Conservation (phyloP, 2,888 invertebrate genomes). For the Oscheius sp. region DNA sequence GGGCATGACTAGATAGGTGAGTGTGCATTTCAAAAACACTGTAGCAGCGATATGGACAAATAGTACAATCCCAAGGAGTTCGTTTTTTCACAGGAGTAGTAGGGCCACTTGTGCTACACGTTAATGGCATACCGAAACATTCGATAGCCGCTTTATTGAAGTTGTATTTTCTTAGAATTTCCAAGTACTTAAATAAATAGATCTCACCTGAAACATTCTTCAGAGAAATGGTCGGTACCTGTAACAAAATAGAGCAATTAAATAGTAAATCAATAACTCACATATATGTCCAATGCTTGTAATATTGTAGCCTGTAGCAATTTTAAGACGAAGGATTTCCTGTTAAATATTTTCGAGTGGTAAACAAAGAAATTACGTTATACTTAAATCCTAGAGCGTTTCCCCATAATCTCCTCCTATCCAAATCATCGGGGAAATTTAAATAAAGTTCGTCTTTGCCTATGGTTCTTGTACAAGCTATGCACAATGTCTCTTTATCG, state of each 20-base stretch:
- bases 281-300: slow-evolving; percentile 48
- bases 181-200: background rate
- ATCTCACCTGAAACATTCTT: slow-evolving; percentile 51
- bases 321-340: slow-evolving; percentile 45
- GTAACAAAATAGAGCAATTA: no score
- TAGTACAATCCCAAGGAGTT: slow-evolving; percentile 60
- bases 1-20: slow-evolving; percentile 45
- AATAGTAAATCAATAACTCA: no score
- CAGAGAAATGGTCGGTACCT: slow-evolving; percentile 60
- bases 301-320: slow-evolving; percentile 13
- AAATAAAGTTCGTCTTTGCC: slow-evolving; percentile 57
- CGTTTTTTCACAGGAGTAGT: slow-evolving; percentile 55
- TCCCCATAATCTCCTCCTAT: slow-evolving; percentile 60
- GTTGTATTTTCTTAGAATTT: slow-evolving; percentile 47
- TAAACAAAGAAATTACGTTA: slow-evolving; percentile 39
- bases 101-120: slow-evolving; percentile 47
- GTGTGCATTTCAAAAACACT: slow-evolving; percentile 46
- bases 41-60: slow-evolving; percentile 54
- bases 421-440: slow-evolving; percentile 61
- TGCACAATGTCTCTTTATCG: slow-evolving; percentile 37
- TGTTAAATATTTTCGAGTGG: slow-evolving; percentile 7
- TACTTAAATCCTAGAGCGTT: slow-evolving; percentile 62
- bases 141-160: slow-evolving; percentile 61
- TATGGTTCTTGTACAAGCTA: slow-evolving; percentile 53
- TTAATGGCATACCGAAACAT: slow-evolving; percentile 58